phyloP scores from a whole-genome alignment of 1,140 invertebrate genomes.

The Aphaenogaster ashmeadi region DNA sequence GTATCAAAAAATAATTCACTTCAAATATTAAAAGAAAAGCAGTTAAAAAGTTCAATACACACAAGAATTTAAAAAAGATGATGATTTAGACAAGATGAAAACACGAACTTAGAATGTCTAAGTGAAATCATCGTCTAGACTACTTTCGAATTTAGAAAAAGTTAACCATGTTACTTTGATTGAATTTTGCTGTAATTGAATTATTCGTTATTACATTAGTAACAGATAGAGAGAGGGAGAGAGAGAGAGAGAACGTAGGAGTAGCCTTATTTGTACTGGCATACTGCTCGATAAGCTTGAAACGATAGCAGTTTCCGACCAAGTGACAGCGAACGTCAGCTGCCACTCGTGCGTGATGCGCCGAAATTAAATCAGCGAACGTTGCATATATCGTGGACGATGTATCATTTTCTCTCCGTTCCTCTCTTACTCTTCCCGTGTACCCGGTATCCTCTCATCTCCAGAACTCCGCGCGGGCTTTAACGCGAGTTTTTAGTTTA shows the following conservation, averaged over 20 bases:
- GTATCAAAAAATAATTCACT: background rate
- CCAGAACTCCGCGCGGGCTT: constrained; percentile 25
- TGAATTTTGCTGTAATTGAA: background rate
- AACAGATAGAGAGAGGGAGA: background rate
- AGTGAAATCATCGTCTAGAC: background rate
- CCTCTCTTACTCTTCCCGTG: background rate
- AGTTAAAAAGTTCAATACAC: background rate
- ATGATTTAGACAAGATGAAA: background rate
- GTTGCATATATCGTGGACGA: constrained; percentile 30
- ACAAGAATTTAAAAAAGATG: background rate
- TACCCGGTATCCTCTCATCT: constrained; percentile 17
- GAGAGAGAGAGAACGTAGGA: background rate
- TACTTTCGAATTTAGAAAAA: background rate
- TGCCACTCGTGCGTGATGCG: constrained; percentile 50
- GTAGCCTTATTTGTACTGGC: background rate
- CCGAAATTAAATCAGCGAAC: constrained; percentile 55
- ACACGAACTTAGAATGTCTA: background rate
- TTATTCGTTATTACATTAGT: background rate
- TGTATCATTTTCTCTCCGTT: constrained; percentile 26
- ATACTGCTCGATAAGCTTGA: constrained; percentile 53
- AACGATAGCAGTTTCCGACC: constrained; percentile 53
- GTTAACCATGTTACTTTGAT: background rate
- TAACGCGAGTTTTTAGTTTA: constrained; percentile 64
- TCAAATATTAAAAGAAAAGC: background rate
- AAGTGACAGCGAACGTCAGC: constrained; percentile 56